Evolutionary conservation across 2,113 vertebrate genomes (phyloP).

Genomic region (Varanus komodoensis): DNA sequence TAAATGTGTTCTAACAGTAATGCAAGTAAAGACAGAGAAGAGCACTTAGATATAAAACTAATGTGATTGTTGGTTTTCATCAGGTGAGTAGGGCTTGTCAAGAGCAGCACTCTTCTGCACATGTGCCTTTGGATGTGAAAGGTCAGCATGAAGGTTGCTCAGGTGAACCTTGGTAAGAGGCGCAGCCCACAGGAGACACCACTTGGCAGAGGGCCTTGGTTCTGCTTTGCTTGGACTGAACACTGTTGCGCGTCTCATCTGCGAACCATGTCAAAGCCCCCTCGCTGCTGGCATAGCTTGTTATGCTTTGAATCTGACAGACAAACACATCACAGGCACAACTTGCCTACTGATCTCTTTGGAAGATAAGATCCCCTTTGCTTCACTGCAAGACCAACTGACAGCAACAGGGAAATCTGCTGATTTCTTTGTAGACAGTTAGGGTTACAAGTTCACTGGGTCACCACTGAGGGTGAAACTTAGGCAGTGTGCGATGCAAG

Average conservation of each 20-base stretch:
- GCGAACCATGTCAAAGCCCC: constrained; percentile 62
- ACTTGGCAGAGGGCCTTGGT: constrained; percentile 23
- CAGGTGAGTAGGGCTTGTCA: background rate
- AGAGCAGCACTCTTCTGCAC: background rate
- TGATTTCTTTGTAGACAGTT: constrained; percentile 55
- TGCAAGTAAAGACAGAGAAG: background rate
- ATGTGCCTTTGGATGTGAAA: background rate
- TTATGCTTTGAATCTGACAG: constrained; percentile 73
- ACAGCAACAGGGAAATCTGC: constrained; percentile 45
- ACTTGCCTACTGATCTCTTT: constrained; percentile 74
- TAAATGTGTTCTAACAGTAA: too few species aligned
- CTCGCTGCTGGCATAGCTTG: constrained; percentile 52
- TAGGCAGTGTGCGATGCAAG: constrained; percentile 8
- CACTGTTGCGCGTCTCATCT: constrained; percentile 52
- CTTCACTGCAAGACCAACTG: constrained; percentile 61
- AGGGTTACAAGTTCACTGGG: constrained; percentile 23
- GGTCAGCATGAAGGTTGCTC: background rate
- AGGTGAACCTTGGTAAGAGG: background rate
- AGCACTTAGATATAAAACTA: background rate
- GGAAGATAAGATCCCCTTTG: constrained; percentile 60
- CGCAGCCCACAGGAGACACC: background rate
- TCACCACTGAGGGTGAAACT: background rate
- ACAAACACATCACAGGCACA: constrained; percentile 64
- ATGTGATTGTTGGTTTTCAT: accelerated
- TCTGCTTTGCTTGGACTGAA: constrained; percentile 60